Base-by-base conservation (phyloP, 2,888 invertebrate species). In the Hirtodrosophila confusa region DNA sequence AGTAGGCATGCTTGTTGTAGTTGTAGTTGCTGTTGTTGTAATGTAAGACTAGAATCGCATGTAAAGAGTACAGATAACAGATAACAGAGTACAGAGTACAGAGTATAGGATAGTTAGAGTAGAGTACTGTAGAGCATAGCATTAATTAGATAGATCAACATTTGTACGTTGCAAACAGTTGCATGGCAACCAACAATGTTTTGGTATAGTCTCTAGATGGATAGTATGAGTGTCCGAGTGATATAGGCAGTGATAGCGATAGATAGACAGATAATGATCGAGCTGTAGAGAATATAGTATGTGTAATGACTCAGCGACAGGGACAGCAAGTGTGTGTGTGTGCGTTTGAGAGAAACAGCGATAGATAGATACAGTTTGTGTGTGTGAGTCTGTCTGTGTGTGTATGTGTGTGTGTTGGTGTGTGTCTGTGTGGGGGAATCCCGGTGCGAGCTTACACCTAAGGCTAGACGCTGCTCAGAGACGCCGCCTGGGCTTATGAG, bases 31-130 rank as follows among this genome's bases (percentile, higher is more conserved):
- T 73, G 58, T 41, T 53, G 50, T 69, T 58, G 56, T 82, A 78
- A 77, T 78, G 60, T 90, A 89, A 89, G 89, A 90, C 89, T 90
- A 90, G 89, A 89, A 86, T 90, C 85, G 86, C 88, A 78, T 88
- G 78, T 77, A 77, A 80, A 80, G 72, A 69, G 76, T 64, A 69
- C 49, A 78, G 72, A 31, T 44, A 63, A 69, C 31, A 31, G 39
- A 62, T 53, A 78, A 64, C 29, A 61, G 68, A 73, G 54, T 2
- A 27, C 6, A 27, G 5, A 27, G 39, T 35, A 54, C 47, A 72
- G 69, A 47, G 37, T 53, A 72, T 3, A 31, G 41, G 43, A 40
- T 41, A 39, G 41, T 64, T 17, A 55, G 48, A 49, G 39, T 51
- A 57, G 51, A 54, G 24, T 60, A 55, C 4, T n/a, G n/a, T 39